Conservation (phyloP, 2,888 invertebrate species). For the Plemyria rubiginata region DNA sequence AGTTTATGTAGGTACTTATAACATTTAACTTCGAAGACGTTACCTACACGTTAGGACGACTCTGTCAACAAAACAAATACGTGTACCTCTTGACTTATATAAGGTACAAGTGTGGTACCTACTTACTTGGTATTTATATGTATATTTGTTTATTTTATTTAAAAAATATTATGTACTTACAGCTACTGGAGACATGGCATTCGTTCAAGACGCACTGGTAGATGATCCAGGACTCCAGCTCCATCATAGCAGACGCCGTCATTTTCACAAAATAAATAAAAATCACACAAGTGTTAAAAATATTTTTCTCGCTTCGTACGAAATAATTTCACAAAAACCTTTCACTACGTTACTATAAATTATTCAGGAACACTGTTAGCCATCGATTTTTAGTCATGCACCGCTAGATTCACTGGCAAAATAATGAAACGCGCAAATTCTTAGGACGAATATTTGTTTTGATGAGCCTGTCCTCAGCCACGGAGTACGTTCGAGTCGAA, state of each 20-base stretch:
- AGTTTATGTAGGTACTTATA: too few species aligned
- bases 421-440: conserved; percentile 59
- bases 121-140: neutral
- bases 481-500: conserved; percentile 58
- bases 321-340: conserved; percentile 47
- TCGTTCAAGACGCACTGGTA: conserved; percentile 88
- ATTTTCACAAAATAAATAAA: conserved; percentile 61
- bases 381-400: conserved; percentile 61
- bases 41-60: too few species aligned
- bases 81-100: too few species aligned
- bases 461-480: conserved; percentile 61
- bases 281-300: conserved; percentile 56
- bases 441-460: conserved; percentile 56
- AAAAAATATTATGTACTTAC: conserved; percentile 81
- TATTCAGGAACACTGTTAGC: conserved; percentile 40
- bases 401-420: conserved; percentile 52
- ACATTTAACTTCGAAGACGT: too few species aligned
- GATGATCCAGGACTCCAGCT: conserved; percentile 89
- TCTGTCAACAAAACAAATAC: too few species aligned
- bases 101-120: neutral
- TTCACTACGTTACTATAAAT: conserved; percentile 49
- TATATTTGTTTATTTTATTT: neutral
- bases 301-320: conserved; percentile 44
- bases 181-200: conserved; percentile 87
- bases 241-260: conserved; percentile 86